phyloP scores from a whole-genome alignment of 92 coral and sea anemone species.

The Nematostella vectensis region DNA sequence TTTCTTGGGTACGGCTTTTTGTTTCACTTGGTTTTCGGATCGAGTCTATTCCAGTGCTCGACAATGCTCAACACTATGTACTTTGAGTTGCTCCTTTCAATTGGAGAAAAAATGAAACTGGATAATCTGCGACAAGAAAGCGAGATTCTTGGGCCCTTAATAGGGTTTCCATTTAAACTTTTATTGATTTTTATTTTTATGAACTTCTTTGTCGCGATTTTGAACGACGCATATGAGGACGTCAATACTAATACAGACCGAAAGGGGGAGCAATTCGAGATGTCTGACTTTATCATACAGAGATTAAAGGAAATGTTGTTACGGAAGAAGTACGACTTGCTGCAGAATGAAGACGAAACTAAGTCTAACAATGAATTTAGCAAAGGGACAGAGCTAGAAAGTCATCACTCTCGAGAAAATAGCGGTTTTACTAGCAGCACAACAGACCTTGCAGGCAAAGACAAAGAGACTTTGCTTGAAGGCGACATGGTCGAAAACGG shows the following conservation, averaged over 20 bases:
- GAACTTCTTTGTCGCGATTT: constrained; percentile 66
- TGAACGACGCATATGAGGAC: constrained; percentile 46
- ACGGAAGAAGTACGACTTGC: constrained; percentile 1
- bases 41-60: constrained; percentile 23
- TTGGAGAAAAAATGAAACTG: constrained; percentile 38
- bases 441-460: no score
- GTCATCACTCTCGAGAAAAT: no score
- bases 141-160: constrained; percentile 44
- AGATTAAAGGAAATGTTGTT: constrained; percentile 31
- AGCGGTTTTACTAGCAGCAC: no score
- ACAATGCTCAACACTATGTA: constrained; percentile 32
- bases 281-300: constrained; percentile 56
- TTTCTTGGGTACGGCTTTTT: constrained; percentile 41
- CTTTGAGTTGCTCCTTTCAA: constrained; percentile 44
- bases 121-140: constrained; percentile 20
- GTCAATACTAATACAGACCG: constrained; percentile 38
- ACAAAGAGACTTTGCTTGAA: no score
- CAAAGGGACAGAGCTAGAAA: no score
- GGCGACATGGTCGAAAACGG: no score
- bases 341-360: background rate
- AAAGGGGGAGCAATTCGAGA: constrained; percentile 42
- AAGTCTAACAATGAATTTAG: background rate
- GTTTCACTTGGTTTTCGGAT: constrained; percentile 36
- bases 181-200: constrained; percentile 47
- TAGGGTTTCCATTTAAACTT: constrained; percentile 39